These are phyloP conservation scores for Tribolium freemani DNA, from an alignment of 2,888 invertebrate species.

Conservation along the genomic window DNA sequence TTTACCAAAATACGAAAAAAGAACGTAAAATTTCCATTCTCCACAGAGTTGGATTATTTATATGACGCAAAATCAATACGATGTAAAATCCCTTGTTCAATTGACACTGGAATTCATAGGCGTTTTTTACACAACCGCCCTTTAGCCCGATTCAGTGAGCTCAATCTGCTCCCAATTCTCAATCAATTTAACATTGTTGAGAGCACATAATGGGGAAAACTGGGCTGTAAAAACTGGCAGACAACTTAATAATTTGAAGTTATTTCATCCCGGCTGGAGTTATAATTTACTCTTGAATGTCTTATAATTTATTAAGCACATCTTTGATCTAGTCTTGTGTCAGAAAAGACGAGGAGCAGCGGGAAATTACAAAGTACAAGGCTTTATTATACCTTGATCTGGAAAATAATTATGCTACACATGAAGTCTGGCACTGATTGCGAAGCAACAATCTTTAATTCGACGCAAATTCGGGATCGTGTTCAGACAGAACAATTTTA, in stretches of 20 bases:
- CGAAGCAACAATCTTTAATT: conserved; percentile 4
- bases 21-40: conserved; percentile 1
- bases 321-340: conserved; percentile 25
- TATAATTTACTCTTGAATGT: conserved; percentile 23
- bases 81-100: conserved; percentile 26
- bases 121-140: conserved; percentile 8
- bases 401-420: conserved; percentile 3
- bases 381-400: conserved; percentile 10
- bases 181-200: conserved; percentile 28
- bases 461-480: background rate
- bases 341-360: conserved; percentile 16
- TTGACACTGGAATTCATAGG: conserved; percentile 17
- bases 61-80: conserved; percentile 21
- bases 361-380: conserved; percentile 26
- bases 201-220: background rate
- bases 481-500: conserved; percentile 1
- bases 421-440: conserved; percentile 3
- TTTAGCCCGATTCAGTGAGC: conserved; percentile 14
- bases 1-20: background rate
- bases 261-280: background rate
- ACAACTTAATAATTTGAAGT: background rate
- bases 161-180: conserved; percentile 7
- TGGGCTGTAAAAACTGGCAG: background rate
- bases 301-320: conserved; percentile 26
- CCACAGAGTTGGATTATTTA: conserved; percentile 3